Conservation (phyloP, 2,888 invertebrate species). For the Rhingia rostrata region DNA sequence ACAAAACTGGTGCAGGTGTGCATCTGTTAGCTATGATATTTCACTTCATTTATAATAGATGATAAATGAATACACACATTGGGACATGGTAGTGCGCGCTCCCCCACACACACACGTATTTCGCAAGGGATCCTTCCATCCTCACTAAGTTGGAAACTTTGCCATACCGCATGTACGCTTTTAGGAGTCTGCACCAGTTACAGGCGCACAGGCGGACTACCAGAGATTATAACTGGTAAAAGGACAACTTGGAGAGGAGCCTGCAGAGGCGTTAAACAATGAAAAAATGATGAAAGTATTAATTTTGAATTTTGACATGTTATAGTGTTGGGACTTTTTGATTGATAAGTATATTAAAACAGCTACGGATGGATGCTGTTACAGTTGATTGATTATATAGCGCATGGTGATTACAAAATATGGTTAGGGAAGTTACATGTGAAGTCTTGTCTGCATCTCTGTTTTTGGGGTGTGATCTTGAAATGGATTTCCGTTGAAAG, state of each 20-base stretch:
- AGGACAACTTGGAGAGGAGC: conserved; percentile 35
- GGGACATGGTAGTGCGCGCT: conserved; percentile 26
- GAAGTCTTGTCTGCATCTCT: too few species aligned
- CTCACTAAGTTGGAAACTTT: conserved; percentile 49
- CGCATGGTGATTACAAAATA: not conserved
- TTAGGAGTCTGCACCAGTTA: conserved; percentile 23
- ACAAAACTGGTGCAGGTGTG: conserved; percentile 73
- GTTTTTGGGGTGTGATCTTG: too few species aligned
- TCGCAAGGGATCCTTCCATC: conserved; percentile 44
- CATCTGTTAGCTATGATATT: conserved; percentile 72
- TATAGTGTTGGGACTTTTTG: conserved; percentile 56
- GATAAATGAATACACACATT: conserved; percentile 69
- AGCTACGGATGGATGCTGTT: conserved; percentile 29
- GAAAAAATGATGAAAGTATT: conserved; percentile 68
- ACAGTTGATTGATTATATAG: conserved; percentile 56
- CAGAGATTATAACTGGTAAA: conserved; percentile 62
- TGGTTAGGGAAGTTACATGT: too few species aligned
- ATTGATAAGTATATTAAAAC: conserved; percentile 68
- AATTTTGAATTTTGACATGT: conserved; percentile 71
- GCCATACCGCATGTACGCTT: conserved; percentile 40
- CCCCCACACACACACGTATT: conserved; percentile 27
- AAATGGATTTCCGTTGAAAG: too few species aligned
- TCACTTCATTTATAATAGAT: conserved; percentile 74
- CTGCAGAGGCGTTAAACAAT: conserved; percentile 50
- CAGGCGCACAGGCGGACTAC: conserved; percentile 40